Base-by-base conservation (phyloP, 2,888 invertebrate species). In the Mythimna impura region DNA sequence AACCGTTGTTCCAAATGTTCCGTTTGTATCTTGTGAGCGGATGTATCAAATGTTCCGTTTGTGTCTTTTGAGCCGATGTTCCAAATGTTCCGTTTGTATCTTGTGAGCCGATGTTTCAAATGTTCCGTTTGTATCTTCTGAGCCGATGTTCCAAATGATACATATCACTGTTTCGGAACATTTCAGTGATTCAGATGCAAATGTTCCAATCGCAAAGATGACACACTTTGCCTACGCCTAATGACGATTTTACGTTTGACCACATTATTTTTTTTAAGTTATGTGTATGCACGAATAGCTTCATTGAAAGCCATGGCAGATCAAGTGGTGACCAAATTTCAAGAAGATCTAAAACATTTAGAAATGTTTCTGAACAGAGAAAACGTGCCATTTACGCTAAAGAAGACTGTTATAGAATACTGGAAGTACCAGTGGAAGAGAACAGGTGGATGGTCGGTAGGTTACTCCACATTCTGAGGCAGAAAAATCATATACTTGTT, bases 381-480 rank as follows among this genome's bases (percentile, higher is more conserved):
- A 86, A 94, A 91, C n/a, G 91, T 95, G 2, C 93, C 94, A 0
- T 89, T 92, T 22, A 6, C 84, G 6, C 85, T 96, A 20, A 95
- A 94, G 82, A 94, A 93, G 72, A 89, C 87, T 3, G 86, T 95
- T 0, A 90, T 93, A 65, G 95, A 96, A 60, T 94, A 94, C 83
- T 96, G 96, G 95, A 95, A 95, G 86, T 96, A 96, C 86, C 96
- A 96, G 78, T 96, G 96, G 96, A 96, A 96, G 85, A 90, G 96
- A 86, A 96, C 96, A 6, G 94, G 95, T 3, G 96, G 96, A 55
- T 95, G 96, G 95, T 96, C 96, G 89, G 96, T 96, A 61, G 14
- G 61, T 61, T 22, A 40, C 7, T 40, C 7, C 3, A 60, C 12
- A 12, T 43, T 25, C 4, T 65, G 8, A 7, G 20, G 22, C 34